Percentiles rank a stretch among this genome's conserved stretches.
Evolutionary conservation across 2,888 invertebrate species (phyloP).

Genomic region (Zaprionus obscuricornis): DNA sequence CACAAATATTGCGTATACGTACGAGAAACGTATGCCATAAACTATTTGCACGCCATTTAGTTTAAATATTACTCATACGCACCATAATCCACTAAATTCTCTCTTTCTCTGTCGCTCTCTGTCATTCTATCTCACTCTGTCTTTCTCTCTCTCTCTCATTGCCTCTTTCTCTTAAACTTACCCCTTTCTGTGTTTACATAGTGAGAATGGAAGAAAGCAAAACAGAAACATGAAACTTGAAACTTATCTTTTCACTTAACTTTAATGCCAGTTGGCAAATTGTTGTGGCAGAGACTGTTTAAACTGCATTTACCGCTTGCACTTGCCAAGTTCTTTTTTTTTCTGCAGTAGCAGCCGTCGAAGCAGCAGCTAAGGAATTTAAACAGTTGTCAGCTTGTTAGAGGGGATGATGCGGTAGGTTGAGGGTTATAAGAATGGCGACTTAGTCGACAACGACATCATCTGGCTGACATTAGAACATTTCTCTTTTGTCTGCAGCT

Average conservation of each 20-base stretch:
- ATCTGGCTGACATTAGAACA: slow-evolving; percentile 69
- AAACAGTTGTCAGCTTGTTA: slow-evolving; percentile 46
- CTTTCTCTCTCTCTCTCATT: too few species aligned
- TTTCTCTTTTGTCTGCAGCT: slow-evolving; percentile 70
- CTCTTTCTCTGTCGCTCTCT: too few species aligned
- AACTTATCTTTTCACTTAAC: slow-evolving; percentile 28
- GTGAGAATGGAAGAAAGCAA: too few species aligned
- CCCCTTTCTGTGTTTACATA: too few species aligned
- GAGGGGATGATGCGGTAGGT: slow-evolving; percentile 21
- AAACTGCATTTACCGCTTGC: slow-evolving; percentile 34
- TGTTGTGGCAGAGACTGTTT: slow-evolving; percentile 46
- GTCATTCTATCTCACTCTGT: too few species aligned
- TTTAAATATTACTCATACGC: slow-evolving; percentile 47
- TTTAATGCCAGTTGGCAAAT: slow-evolving; percentile 49
- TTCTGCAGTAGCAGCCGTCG: too few species aligned
- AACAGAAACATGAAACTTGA: too few species aligned
- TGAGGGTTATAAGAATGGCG: background rate
- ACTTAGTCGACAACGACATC: slow-evolving; percentile 44
- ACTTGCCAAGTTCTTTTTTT: slow-evolving; percentile 27
- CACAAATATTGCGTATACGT: slow-evolving; percentile 1
- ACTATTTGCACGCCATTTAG: slow-evolving; percentile 61
- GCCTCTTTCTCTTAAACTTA: too few species aligned
- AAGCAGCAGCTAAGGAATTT: slow-evolving; percentile 27
- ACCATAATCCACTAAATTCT: background rate
- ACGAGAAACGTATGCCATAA: slow-evolving; percentile 18